Base-by-base conservation (phyloP, 53 echinoderm and acorn worm genomes). In the Henricia sp. region DNA sequence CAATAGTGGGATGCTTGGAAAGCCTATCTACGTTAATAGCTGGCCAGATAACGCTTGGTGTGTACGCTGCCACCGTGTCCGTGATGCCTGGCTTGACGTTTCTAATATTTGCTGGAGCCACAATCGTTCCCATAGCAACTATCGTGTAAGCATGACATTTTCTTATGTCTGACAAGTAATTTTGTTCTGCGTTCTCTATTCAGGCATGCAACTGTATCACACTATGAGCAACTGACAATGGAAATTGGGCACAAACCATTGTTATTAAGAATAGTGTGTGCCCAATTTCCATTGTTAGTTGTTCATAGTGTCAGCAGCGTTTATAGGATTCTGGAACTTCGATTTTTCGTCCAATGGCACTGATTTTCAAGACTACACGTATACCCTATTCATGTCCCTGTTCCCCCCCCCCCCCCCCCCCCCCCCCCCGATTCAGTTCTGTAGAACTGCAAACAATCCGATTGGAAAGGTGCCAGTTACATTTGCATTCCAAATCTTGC, bases 61-160 rank as follows among this genome's bases (percentile, higher is more conserved):
- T 91, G 66, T 91, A 91, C 51, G 74, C 83, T 9, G 91, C 87
- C 14, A 83, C 91, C 11, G 91, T 91, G 35, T 44, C 83, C 37
- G 65, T 87, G 12, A 58, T 87, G 26, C 91, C 91, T 16, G 67
- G 87, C 25, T 50, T 87, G 3, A 87, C 87, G 28, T 91, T 91
- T 65, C 87, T 83, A 35, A 68, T 87, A 0, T 74, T 74, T 25
- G 87, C 87, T 50, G 87, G 73, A 0, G 20, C 78, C 41, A 50
- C 62, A 9, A 0, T 69, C 13, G 51, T 91, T 34, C 91, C 91
- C 1, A 82, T 73, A 13, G 68, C 34, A 16, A 37, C 68, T 40
- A 87, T 62, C 54, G 33, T 87, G 91, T 91, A 84, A 91, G 87
- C 40, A 70, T 3, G 16, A 11, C 4, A 20, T 17, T 11, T 16